Evolutionary conservation across 2,113 vertebrate genomes (phyloP).

Genomic region (Junco hyemalis): DNA sequence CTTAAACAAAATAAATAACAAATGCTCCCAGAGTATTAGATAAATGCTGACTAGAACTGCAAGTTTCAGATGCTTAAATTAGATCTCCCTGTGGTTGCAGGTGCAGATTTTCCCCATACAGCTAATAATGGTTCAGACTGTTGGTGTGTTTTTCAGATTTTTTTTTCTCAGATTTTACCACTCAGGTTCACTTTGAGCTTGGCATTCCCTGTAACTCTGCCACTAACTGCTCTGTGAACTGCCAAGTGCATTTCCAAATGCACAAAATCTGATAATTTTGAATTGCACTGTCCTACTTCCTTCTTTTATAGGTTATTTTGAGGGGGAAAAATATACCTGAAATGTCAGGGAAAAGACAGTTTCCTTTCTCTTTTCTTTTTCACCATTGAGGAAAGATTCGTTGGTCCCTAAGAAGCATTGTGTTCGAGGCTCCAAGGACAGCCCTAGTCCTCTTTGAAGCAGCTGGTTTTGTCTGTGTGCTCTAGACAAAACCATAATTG

Average conservation of each 20-base stretch:
- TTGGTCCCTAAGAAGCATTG: neutral
- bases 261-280: neutral
- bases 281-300: neutral
- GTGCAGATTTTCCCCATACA: neutral
- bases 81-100: neutral
- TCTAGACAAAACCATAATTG: neutral
- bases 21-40: neutral
- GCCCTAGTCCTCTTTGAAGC: neutral
- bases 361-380: neutral
- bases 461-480: neutral
- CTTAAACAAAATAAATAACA: neutral
- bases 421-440: neutral
- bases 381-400: neutral
- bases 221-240: neutral
- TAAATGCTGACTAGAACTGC: neutral
- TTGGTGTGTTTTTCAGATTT: neutral
- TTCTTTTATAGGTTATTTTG: neutral
- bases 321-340: neutral
- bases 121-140: neutral
- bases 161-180: neutral
- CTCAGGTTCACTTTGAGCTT: neutral
- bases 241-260: neutral
- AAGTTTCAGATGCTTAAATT: neutral
- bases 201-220: neutral
- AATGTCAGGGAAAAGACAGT: neutral